Conservation (phyloP, 2,797 vertebrate species). For the Micrastur ruficollis region DNA sequence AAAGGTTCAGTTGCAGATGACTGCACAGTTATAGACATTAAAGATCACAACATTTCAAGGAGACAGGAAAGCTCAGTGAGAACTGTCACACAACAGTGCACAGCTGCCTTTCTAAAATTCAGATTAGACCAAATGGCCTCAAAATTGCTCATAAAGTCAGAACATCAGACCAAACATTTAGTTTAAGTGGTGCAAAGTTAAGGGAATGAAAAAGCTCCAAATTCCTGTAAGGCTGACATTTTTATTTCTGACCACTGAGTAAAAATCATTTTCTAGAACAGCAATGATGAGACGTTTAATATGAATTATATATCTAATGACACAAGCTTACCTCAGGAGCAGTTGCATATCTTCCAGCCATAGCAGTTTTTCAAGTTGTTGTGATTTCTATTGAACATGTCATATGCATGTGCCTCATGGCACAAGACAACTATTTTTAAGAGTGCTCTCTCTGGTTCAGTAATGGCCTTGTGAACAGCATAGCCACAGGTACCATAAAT, state of each 20-base stretch:
- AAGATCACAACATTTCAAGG: constrained; percentile 7
- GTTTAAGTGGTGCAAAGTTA: neutral
- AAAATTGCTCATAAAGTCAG: constrained; percentile 11
- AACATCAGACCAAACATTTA: constrained; percentile 3
- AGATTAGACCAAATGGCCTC: constrained; percentile 45
- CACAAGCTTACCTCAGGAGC: neutral
- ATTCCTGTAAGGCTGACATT: neutral
- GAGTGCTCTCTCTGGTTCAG: neutral
- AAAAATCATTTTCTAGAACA: neutral
- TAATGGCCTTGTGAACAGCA: neutral
- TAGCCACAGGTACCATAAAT: neutral
- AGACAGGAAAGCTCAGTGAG: neutral
- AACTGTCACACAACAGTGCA: constrained; percentile 22
- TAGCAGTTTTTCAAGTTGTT: neutral
- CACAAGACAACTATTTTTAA: neutral
- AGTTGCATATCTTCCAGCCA: neutral
- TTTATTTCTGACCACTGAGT: constrained; percentile 16
- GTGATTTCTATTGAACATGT: constrained; percentile 12
- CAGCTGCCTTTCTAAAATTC: constrained; percentile 38
- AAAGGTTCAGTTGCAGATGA: constrained; percentile 46
- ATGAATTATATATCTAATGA: constrained; percentile 16
- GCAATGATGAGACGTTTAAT: neutral
- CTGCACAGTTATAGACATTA: constrained; percentile 22
- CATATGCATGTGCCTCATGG: neutral
- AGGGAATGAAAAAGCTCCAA: neutral